phyloP scores from a whole-genome alignment of 2,888 invertebrate species.

The Hyposoter dolosus region DNA sequence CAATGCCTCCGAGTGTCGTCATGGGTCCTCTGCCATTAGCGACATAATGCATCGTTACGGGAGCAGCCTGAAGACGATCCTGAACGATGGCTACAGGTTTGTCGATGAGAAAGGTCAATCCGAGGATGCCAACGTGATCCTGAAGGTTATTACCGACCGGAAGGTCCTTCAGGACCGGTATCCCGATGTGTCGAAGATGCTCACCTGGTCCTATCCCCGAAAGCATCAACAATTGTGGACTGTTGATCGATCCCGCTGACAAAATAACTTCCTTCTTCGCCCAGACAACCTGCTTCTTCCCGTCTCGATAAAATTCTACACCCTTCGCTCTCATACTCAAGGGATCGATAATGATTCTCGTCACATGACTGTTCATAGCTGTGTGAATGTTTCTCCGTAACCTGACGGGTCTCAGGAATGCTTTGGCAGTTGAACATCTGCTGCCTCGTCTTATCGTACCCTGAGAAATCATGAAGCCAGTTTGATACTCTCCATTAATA shows the following conservation, averaged over 20 bases:
- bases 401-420: constrained; percentile 92
- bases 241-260: constrained; percentile 96
- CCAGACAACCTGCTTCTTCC: constrained; percentile 88
- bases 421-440: constrained; percentile 95
- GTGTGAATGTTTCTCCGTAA: constrained; percentile 92
- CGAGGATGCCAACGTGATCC: constrained; percentile 95
- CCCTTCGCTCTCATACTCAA: constrained; percentile 91
- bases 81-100: constrained; percentile 94
- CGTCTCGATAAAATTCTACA: constrained; percentile 92
- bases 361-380: constrained; percentile 92
- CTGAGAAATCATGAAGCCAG: constrained; percentile 93
- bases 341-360: constrained; percentile 91
- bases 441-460: constrained; percentile 91
- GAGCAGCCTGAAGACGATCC: constrained; percentile 91
- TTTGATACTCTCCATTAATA: constrained; percentile 92
- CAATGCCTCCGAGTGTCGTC: constrained; percentile 95
- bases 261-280: constrained; percentile 94
- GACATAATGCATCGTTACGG: constrained; percentile 93
- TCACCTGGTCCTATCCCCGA: constrained; percentile 93
- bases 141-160: constrained; percentile 93
- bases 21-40: constrained; percentile 92
- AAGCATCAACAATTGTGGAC: constrained; percentile 96
- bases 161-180: constrained; percentile 91
- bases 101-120: constrained; percentile 92
- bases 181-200: constrained; percentile 89